Base-by-base conservation (phyloP, 35 echinoderm and acorn worm genomes). In the Ophioderma brevispina region DNA sequence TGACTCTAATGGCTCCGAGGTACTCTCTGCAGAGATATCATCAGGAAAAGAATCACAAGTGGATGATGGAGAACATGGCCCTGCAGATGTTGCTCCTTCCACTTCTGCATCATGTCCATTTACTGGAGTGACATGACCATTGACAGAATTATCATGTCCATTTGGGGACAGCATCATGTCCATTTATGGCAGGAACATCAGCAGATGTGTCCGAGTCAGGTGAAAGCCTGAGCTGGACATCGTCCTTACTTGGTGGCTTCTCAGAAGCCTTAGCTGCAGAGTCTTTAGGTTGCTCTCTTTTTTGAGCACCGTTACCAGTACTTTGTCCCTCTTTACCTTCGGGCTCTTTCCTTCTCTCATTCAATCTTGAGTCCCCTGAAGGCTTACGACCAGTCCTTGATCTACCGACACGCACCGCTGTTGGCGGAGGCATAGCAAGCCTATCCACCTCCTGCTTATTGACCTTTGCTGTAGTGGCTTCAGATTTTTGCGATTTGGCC, bases 381-480 rank as follows among this genome's bases (percentile, higher is more conserved):
- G 43, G 49, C 39, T 84, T 91, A 30, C 39, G 31, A 19, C 39
- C 39, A 39, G 43, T 64, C 76, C 75, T 91, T 77, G 75, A 34
- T 23, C 82, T 91, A 36, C 38, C 40, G 28, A 91, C 75, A 23
- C 33, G 38, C 23, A 82, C 55, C 0, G 81, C 43, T 36, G 82
- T 31, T 28, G 90, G 90, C 80, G 90, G 90, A 46, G 90, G 90
- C 90, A 91, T 91, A 17, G 82, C 75, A 11, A 91, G 31, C 31
- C 75, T 85, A 33, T 91, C 90, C 31, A 40, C 82, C 6, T 52
- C n/a, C 1, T 76, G 75, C 36, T 78, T 91, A 38, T 25, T 38
- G 5, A 76, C 75, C 33, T 5, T 13, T 13, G 82, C 0, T 2
- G 31, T 49, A 32, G 41, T 17, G 1, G 40, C 42, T 35, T 35